Percentiles rank a stretch among this genome's conserved stretches.
phyloP scores from a whole-genome alignment of 2,888 invertebrate genomes.

The Caenorhabditis japonica region DNA sequence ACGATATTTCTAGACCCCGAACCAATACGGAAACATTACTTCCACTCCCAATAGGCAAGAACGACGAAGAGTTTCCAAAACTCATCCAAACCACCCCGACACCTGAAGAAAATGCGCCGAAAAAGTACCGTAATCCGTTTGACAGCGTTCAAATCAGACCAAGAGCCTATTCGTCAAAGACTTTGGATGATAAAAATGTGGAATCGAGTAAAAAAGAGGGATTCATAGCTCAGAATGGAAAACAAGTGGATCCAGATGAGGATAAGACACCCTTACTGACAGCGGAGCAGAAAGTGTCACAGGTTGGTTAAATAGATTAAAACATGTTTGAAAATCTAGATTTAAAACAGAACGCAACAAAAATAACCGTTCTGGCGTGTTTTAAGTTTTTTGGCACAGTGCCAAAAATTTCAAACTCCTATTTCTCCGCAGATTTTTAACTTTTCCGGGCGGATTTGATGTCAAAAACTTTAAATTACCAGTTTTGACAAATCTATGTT shows the following conservation, averaged over 20 bases:
- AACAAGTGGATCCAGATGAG: constrained; percentile 52
- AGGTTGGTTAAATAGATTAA: constrained; percentile 14
- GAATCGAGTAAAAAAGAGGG: constrained; percentile 33
- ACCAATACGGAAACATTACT: not conserved
- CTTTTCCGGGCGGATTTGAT: too few species aligned
- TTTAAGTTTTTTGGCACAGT: too few species aligned
- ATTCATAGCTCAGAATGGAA: constrained; percentile 53
- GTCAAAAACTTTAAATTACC: too few species aligned
- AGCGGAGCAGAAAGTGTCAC: constrained; percentile 44
- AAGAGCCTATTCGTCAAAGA: constrained; percentile 36
- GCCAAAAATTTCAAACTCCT: too few species aligned
- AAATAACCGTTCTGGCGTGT: too few species aligned
- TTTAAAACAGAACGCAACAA: too few species aligned
- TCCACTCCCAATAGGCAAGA: constrained; percentile 30
- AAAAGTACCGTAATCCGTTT: constrained; percentile 38
- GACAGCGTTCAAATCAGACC: constrained; percentile 37
- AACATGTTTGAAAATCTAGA: too few species aligned
- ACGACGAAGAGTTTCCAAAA: constrained; percentile 36
- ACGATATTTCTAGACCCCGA: constrained; percentile 17
- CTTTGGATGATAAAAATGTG: constrained; percentile 14
- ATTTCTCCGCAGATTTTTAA: too few species aligned
- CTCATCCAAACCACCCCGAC: too few species aligned
- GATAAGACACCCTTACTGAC: constrained; percentile 16
- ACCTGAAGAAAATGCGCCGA: constrained; percentile 5
- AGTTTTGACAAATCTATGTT: too few species aligned